A percentile compares a stretch with the other conserved stretches of the same genome.
phyloP scores from a whole-genome alignment of 35 echinoderm and acorn worm genomes.

The Amphiura filiformis region DNA sequence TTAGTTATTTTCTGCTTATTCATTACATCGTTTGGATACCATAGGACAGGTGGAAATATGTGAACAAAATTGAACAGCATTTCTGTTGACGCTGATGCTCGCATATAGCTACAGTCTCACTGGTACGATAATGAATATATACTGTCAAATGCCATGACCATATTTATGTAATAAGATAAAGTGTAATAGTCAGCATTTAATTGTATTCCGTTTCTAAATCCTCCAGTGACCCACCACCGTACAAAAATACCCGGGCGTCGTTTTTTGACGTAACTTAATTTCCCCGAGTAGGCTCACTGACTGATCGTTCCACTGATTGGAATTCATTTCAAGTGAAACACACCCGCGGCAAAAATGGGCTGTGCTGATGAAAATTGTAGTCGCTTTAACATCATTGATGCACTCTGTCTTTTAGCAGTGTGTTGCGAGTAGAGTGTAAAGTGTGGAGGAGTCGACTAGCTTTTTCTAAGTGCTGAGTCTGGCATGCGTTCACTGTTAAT shows the following conservation, averaged over 20 bases:
- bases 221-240: background rate
- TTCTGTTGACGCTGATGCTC: no score
- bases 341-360: background rate
- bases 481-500: background rate
- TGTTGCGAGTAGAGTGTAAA: background rate
- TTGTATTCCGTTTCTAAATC: background rate
- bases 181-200: no score
- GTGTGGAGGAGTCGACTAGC: background rate
- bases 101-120: no score
- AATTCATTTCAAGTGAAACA: background rate
- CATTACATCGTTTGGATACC: no score
- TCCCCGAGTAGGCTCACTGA: background rate
- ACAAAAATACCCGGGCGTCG: background rate
- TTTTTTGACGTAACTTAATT: conserved; percentile 10
- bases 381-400: background rate
- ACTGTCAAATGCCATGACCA: no score
- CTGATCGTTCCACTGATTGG: background rate
- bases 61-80: no score
- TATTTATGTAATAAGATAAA: no score
- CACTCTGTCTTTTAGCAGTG: background rate
- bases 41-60: no score
- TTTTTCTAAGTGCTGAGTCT: background rate
- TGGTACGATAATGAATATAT: no score
- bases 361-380: background rate
- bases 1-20: no score